Percentiles rank a stretch among this genome's conserved stretches.
These are phyloP conservation scores for Alloplasta piceator DNA, from an alignment of 2,888 invertebrate genomes.

Conservation along the genomic window DNA sequence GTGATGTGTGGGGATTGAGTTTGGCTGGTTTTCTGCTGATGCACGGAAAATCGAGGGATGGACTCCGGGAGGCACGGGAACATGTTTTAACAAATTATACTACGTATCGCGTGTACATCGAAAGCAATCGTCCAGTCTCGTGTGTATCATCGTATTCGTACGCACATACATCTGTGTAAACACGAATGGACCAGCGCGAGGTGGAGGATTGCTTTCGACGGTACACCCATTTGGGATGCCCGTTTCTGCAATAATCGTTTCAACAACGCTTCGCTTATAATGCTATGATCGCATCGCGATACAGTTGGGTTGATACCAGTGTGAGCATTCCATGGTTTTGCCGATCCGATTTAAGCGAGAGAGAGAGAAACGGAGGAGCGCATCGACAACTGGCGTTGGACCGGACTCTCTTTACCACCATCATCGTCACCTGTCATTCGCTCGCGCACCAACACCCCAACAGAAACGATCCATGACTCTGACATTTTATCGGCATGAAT, in stretches of 20 bases:
- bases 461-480: conserved; percentile 56
- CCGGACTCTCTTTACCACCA: conserved; percentile 28
- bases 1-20: conserved; percentile 23
- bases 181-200: conserved; percentile 5
- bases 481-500: conserved; percentile 75
- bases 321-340: conserved; percentile 61
- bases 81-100: conserved; percentile 61
- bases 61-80: conserved; percentile 1
- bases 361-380: conserved; percentile 39
- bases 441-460: conserved; percentile 13
- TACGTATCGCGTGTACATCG: conserved; percentile 30
- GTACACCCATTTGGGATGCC: conserved; percentile 49
- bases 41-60: conserved; percentile 62
- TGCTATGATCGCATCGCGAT: conserved; percentile 80
- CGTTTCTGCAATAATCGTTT: conserved; percentile 80
- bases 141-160: not conserved
- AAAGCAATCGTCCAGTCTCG: conserved; percentile 37
- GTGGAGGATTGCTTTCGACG: conserved; percentile 49
- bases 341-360: conserved; percentile 49
- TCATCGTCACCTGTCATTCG: conserved; percentile 9
- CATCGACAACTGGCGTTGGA: conserved; percentile 61
- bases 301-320: conserved; percentile 77
- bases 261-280: conserved; percentile 82
- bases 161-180: conserved; percentile 1
- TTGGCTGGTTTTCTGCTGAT: conserved; percentile 54